Evolutionary conservation across 2,113 vertebrate genomes (phyloP).

Genomic region (Phrynosoma blainvillii): DNA sequence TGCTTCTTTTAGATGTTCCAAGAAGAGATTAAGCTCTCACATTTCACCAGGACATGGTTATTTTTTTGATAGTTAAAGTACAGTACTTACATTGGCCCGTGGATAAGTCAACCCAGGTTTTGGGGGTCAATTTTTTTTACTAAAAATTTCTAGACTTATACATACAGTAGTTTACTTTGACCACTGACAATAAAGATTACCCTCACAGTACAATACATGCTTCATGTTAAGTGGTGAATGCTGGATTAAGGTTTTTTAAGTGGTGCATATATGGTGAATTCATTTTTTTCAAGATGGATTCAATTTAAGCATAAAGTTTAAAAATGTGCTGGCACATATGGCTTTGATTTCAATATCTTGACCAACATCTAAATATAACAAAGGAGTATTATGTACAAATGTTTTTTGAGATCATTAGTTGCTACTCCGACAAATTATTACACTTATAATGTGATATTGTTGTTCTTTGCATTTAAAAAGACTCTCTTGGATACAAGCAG

Average conservation of each 20-base stretch:
- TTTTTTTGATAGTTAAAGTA: too few species aligned
- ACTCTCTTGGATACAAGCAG: not conserved
- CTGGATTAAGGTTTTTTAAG: slow-evolving; percentile 25
- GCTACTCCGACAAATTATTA: slow-evolving; percentile 7
- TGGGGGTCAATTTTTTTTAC: too few species aligned
- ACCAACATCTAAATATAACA: slow-evolving; percentile 25
- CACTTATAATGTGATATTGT: not conserved
- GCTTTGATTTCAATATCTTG: slow-evolving; percentile 35
- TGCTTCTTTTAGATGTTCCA: too few species aligned
- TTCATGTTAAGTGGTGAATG: not conserved
- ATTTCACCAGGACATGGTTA: too few species aligned
- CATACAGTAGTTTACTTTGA: not conserved
- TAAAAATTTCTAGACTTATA: not conserved
- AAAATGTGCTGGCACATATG: slow-evolving; percentile 33
- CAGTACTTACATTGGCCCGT: too few species aligned
- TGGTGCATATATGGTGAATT: slow-evolving; percentile 12
- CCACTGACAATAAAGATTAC: not conserved
- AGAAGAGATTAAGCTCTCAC: too few species aligned
- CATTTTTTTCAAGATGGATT: slow-evolving; percentile 41
- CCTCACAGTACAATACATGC: not conserved
- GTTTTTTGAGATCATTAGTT: slow-evolving; percentile 38
- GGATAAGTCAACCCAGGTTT: too few species aligned
- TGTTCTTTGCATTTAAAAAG: slow-evolving; percentile 7
- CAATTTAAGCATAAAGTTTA: slow-evolving; percentile 46
- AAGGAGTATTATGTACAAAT: slow-evolving; percentile 37